Conservation (phyloP, 1,140 invertebrate genomes). For the Sesamia nonagrioides region DNA sequence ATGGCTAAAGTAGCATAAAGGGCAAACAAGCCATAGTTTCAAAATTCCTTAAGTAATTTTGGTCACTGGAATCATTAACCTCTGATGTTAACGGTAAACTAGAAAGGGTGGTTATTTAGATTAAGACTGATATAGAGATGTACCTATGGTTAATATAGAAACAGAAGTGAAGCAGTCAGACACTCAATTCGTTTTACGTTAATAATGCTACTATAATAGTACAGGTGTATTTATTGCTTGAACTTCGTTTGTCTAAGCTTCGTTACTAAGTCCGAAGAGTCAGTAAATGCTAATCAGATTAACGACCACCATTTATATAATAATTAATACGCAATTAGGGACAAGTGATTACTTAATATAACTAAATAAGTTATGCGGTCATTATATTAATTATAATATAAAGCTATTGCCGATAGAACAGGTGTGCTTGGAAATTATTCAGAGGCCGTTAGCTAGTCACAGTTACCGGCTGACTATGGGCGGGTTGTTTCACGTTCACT, state of each 20-base stretch:
- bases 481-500: no score
- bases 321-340: constrained; percentile 17
- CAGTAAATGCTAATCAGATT: constrained; percentile 42
- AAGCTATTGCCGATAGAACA: constrained; percentile 8
- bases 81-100: no score
- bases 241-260: not conserved
- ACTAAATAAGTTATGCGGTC: constrained; percentile 8
- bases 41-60: not conserved
- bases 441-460: constrained; percentile 9
- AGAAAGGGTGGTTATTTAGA: no score
- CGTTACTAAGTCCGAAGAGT: not conserved
- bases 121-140: no score
- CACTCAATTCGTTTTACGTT: not conserved
- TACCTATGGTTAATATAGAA: no score
- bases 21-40: not conserved
- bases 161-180: not conserved
- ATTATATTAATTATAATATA: constrained; percentile 29
- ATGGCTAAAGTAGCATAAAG: not conserved
- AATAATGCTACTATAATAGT: not conserved
- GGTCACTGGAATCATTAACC: not conserved
- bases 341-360: constrained; percentile 21
- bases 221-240: not conserved
- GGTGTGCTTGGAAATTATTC: constrained; percentile 14
- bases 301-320: not conserved
- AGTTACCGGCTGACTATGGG: constrained; percentile 1